phyloP scores from a whole-genome alignment of 1,140 invertebrate species.

The Drosophila pachea region DNA sequence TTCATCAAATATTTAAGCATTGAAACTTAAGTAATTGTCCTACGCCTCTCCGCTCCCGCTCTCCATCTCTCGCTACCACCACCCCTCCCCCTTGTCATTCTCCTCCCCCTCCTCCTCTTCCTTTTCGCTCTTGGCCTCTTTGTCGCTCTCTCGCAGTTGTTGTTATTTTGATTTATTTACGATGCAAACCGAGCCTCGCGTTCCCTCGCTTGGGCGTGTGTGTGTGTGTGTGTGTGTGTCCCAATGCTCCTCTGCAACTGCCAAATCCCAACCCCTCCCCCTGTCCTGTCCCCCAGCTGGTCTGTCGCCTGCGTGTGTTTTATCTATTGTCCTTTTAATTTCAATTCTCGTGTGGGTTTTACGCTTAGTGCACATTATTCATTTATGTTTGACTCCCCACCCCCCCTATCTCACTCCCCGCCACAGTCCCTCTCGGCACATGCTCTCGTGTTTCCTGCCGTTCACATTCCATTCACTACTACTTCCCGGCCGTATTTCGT shows the following conservation, averaged over 20 bases:
- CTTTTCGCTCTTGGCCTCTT: too few species aligned
- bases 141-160: constrained; percentile 31
- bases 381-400: constrained; percentile 51
- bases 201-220: neutral
- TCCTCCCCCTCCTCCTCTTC: neutral
- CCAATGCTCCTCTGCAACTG: constrained; percentile 1
- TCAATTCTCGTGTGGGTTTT: constrained; percentile 70
- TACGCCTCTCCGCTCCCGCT: constrained; percentile 3
- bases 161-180: constrained; percentile 58
- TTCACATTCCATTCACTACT: too few species aligned
- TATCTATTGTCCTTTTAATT: constrained; percentile 73
- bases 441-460: neutral
- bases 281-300: neutral
- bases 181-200: constrained; percentile 40
- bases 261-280: neutral
- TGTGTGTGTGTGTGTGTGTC: constrained; percentile 15
- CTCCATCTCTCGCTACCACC: neutral
- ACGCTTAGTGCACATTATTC: constrained; percentile 71
- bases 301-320: constrained; percentile 53
- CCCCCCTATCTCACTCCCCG: neutral
- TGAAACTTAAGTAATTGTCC: constrained; percentile 41
- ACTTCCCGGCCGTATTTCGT: neutral
- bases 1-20: constrained; percentile 39
- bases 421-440: too few species aligned
- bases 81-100: neutral